phyloP scores from a whole-genome alignment of 1,140 invertebrate species.

The Drosophila sproati region DNA sequence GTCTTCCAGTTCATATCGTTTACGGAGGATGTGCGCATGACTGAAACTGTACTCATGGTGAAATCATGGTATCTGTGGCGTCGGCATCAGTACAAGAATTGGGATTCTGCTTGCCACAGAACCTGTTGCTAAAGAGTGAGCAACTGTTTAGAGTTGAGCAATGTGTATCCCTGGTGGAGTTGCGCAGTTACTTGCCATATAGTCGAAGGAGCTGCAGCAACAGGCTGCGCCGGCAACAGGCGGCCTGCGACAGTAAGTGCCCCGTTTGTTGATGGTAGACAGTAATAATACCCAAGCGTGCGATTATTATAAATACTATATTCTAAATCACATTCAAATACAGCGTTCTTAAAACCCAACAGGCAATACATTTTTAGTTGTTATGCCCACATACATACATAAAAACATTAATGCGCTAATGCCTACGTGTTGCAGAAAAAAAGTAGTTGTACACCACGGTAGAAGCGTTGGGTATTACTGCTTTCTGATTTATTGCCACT shows the following conservation, averaged over 20 bases:
- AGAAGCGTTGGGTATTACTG: not conserved
- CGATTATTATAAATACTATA: not conserved
- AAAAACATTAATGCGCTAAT: no score
- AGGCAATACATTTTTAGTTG: no score
- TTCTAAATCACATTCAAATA: not conserved
- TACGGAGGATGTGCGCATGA: conserved; percentile 42
- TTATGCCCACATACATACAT: no score
- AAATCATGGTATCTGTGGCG: conserved; percentile 7
- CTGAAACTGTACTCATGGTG: not conserved
- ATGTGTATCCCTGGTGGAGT: conserved; percentile 24
- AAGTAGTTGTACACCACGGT: not conserved
- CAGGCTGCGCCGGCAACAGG: conserved; percentile 51
- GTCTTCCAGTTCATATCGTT: not conserved
- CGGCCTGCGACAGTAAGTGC: not conserved
- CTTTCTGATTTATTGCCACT: conserved; percentile 3
- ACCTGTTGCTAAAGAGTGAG: conserved; percentile 83
- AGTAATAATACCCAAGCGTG: not conserved
- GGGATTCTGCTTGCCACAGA: conserved; percentile 27
- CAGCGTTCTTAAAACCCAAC: not conserved
- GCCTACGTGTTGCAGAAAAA: no score
- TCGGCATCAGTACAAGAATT: not conserved
- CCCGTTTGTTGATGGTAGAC: conserved; percentile 4
- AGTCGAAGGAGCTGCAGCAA: conserved; percentile 51
- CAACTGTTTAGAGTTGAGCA: conserved; percentile 75
- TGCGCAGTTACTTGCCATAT: conserved; percentile 32